Conservation (phyloP, 2,888 invertebrate genomes). For the Erebia aethiops region DNA sequence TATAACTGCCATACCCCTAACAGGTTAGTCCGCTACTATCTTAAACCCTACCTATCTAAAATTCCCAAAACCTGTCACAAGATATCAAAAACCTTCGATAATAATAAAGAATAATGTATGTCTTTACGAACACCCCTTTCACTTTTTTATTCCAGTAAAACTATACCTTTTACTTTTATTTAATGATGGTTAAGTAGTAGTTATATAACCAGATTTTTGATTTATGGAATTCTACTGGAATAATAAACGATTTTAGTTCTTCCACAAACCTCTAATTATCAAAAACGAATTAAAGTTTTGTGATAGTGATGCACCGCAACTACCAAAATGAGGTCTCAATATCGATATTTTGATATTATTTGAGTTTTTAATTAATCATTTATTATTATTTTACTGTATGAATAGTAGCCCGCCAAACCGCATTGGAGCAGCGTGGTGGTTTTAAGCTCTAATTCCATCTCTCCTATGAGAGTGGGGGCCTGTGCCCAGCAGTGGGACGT, state of each 20-base stretch:
- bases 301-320: neutral
- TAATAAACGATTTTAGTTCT: conserved; percentile 25
- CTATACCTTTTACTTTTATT: conserved; percentile 7
- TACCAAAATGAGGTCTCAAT: neutral
- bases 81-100: neutral
- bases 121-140: neutral
- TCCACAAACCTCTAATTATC: conserved; percentile 34
- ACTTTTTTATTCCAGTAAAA: neutral
- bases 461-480: too few species aligned
- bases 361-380: too few species aligned
- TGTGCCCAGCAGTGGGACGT: too few species aligned
- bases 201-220: conserved; percentile 8
- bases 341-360: conserved; percentile 3
- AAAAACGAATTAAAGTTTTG: conserved; percentile 31
- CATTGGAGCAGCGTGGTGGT: too few species aligned
- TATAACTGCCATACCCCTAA: too few species aligned
- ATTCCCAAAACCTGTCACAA: neutral
- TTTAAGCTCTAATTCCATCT: too few species aligned
- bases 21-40: too few species aligned
- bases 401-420: too few species aligned
- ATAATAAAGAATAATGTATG: neutral
- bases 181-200: conserved; percentile 12
- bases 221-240: conserved; percentile 5
- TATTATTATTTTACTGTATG: too few species aligned
- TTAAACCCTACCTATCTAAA: neutral